phyloP scores from a whole-genome alignment of 2,797 vertebrate genomes.

The Acanthopagrus latus region DNA sequence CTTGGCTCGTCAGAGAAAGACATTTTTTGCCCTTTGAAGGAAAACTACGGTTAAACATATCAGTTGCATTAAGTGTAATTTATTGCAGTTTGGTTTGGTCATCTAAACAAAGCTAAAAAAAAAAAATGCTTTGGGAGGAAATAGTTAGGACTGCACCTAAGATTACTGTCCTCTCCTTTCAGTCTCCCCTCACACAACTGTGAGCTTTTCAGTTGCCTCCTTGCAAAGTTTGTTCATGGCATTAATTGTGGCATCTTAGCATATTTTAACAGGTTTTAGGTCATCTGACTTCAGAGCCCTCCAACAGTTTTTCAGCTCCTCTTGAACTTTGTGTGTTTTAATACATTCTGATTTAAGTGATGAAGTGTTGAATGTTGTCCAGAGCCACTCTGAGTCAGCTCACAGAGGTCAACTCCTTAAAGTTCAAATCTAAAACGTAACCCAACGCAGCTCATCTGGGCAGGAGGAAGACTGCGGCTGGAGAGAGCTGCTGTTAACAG shows the following conservation, averaged over 20 bases:
- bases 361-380: not conserved
- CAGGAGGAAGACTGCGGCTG: not conserved
- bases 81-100: not conserved
- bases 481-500: not conserved
- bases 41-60: not conserved
- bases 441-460: not conserved
- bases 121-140: not conserved
- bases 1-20: not conserved
- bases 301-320: not conserved
- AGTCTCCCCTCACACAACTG: too few relatives aligned
- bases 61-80: not conserved
- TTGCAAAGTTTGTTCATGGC: not conserved
- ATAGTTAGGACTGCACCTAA: not conserved
- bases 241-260: not conserved
- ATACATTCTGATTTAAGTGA: too few relatives aligned
- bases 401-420: not conserved
- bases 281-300: not conserved
- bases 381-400: not conserved
- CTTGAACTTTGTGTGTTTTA: too few relatives aligned
- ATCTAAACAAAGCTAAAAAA: not conserved
- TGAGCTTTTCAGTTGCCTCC: too few relatives aligned
- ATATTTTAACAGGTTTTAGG: not conserved
- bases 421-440: not conserved
- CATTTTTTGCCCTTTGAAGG: not conserved
- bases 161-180: not conserved